Base-by-base conservation (phyloP, 2,888 invertebrate species). In the Trichacis sp. region DNA sequence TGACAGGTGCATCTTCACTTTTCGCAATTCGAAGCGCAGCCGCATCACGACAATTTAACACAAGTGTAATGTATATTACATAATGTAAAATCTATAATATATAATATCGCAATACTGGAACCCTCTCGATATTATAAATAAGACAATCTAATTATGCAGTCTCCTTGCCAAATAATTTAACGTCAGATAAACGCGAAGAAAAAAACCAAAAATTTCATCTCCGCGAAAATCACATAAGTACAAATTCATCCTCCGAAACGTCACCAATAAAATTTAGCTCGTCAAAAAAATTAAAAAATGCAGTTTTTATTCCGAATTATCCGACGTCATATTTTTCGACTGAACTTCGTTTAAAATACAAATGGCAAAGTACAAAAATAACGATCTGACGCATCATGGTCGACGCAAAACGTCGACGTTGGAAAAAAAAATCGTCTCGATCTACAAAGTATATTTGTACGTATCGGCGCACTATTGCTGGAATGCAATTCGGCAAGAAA, bases 81-180 rank as follows among this genome's bases (percentile, higher is more conserved):
- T n/a, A n/a, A n/a, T n/a, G n/a, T n/a, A n/a, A n/a, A n/a, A n/a
- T n/a, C n/a, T n/a, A n/a, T n/a, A n/a, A n/a, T n/a, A n/a, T n/a
- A n/a, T n/a, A n/a, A n/a, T 18, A 12, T 14, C 17, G 19, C 43
- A 43, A 43, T 43, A 43, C 43, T 43, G 43, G 19, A 19, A 43
- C 19, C 43, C 43, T 43, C 43, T 19, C 43, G 19, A 43, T 19
- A 43, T 19, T 11, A 18, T 43, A 43, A 42, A 42, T 42, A 42
- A 42, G 15, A 15, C 42, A 42, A 42, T 42, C 14, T 42, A 9
- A 43, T 43, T 43, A 43, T 43, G 19, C 43, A 43, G 43, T 43
- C 43, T 43, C 43, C 20, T 19, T 18, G n/a, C 18, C 19, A 43
- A 19, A 43, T 43, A 11, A 18, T 4, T 19, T 18, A 15, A 43